Evolutionary conservation across 2,113 vertebrate species (phyloP).

Genomic region (Mus pahari): DNA sequence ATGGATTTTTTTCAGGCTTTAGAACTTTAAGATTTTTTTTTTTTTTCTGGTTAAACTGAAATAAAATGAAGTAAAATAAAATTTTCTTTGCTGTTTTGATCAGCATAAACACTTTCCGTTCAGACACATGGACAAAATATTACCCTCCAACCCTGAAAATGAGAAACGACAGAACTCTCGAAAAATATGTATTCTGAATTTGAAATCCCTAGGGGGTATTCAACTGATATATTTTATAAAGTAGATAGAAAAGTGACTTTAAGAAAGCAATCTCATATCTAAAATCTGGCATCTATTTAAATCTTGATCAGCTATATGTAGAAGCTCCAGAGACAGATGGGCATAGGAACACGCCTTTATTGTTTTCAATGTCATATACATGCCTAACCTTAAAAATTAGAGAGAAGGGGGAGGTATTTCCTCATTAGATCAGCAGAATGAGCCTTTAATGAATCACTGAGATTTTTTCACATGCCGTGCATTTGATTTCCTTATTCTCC

Average conservation of each 20-base stretch:
- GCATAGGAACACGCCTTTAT: not conserved
- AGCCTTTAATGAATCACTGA: not conserved
- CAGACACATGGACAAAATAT: not conserved
- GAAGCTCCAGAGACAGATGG: not conserved
- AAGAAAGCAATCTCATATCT: not conserved
- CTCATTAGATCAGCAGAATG: constrained; percentile 7
- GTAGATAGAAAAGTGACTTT: not conserved
- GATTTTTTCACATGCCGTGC: not conserved
- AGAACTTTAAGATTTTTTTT: not conserved
- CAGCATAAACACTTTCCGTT: not conserved
- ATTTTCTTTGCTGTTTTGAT: not conserved
- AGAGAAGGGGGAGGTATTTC: not conserved
- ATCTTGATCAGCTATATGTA: not conserved
- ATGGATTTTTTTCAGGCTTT: not conserved
- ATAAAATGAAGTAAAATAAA: not conserved
- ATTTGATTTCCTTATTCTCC: not conserved
- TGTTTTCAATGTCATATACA: not conserved
- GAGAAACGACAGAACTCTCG: not conserved
- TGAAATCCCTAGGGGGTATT: not conserved
- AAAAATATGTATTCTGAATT: not conserved
- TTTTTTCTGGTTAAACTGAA: not conserved
- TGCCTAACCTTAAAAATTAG: not conserved
- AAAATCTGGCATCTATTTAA: not conserved
- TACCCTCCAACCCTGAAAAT: not conserved
- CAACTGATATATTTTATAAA: not conserved